Conservation (phyloP, 2,113 vertebrate genomes). For the Neoarius graeffei region DNA sequence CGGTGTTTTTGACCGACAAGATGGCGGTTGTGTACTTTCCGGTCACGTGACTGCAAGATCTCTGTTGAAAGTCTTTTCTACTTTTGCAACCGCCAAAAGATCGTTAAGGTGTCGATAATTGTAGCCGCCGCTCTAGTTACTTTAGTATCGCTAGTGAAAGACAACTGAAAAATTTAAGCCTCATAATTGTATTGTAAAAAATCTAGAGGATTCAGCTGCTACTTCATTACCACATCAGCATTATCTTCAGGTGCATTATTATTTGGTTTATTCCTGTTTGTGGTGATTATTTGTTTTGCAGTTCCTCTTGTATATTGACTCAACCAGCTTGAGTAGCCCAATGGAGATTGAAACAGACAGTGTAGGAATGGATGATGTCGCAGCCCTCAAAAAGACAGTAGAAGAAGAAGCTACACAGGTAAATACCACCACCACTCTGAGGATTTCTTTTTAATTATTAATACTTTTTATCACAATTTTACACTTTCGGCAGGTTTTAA, state of each 20-base stretch:
- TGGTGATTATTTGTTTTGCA: slow-evolving; percentile 60
- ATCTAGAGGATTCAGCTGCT: neutral
- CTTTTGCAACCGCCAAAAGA: too few species aligned
- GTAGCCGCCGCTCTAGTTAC: too few species aligned
- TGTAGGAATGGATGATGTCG: slow-evolving; percentile 86
- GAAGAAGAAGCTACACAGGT: slow-evolving; percentile 89
- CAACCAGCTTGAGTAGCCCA: slow-evolving; percentile 76
- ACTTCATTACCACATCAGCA: neutral
- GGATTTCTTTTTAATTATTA: neutral
- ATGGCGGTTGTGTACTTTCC: too few species aligned
- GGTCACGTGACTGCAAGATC: too few species aligned
- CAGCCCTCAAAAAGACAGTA: slow-evolving; percentile 85
- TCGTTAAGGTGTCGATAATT: too few species aligned
- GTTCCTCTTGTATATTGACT: slow-evolving; percentile 82
- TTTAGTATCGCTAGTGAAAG: neutral
- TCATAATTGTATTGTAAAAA: neutral
- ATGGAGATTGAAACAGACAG: slow-evolving; percentile 95
- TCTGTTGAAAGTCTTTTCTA: too few species aligned
- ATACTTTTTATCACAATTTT: neutral
- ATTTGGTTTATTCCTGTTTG: neutral
- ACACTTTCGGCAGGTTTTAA: neutral
- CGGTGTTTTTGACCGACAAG: too few species aligned
- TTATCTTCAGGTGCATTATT: neutral
- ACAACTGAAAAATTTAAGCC: neutral
- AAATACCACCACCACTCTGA: slow-evolving; percentile 26